Evolutionary conservation across 2,113 vertebrate species (phyloP), one percentile per base, ranked within the genome.

Genomic region (Elanoides forficatus): DNA sequence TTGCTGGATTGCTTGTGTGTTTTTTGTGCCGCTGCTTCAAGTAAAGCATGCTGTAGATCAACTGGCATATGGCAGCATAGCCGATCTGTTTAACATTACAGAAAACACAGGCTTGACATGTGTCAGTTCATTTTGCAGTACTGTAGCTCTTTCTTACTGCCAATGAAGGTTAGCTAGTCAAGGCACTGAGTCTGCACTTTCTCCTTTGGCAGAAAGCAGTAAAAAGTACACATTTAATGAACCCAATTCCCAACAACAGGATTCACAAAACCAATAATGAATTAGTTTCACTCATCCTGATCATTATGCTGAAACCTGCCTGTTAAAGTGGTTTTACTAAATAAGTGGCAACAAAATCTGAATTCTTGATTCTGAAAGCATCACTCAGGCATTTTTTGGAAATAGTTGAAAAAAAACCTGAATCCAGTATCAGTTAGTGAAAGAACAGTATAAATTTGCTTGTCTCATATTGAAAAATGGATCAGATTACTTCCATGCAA

Each of bases 61-160:
- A 13, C 5, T 53, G 85, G 40, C 16, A 10, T 5, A 10, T 9
- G 34, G 60, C 14, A 56, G 32, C 30, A 19, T 1, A 55, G 42
- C 9, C 1, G 0, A 38, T 50, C 36, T 73, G 42, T 38, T 81
- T 47, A 76, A 75, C 12, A 11, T 16, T 16, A 81, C 42, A 55
- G 59, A 70, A 86, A 88, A 82, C 11, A 34, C 19, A 59, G 15
- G 45, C n/a, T 93, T 75, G 82, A 73, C 15, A 4, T 5, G 23
- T 34, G 30, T 15, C 43, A 13, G 26, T 16, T 73, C 34, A 48
- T 78, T 70, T 17, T 40, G n/a, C 30, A 60, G 45, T 14, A 34
- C 1, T 0, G 0, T 40, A 48, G 38, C 52, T 72, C n/a, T 32
- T 66, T 72, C n/a, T 32, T 66, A 50, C 10, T 40, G 22, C 27